Conservation (phyloP, 2,113 vertebrate genomes). For the Siphamia tubifer region DNA sequence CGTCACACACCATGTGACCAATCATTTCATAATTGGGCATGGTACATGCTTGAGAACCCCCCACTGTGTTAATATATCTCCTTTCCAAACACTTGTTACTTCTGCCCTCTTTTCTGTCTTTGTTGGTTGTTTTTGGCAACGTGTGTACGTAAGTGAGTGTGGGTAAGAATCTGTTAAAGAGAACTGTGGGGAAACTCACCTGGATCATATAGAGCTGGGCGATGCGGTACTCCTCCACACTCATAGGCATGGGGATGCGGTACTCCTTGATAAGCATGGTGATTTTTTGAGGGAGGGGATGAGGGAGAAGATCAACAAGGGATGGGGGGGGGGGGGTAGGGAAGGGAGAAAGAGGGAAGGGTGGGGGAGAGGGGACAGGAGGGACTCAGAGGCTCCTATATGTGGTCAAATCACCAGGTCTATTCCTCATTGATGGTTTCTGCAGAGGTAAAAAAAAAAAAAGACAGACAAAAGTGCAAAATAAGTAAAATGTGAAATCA, state of each 20-base stretch:
- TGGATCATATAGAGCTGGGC: conserved; percentile 99
- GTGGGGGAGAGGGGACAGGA: conserved; percentile 35
- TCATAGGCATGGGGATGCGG: conserved; percentile 95
- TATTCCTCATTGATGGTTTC: conserved; percentile 62
- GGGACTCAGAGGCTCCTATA: conserved; percentile 44
- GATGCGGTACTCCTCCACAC: conserved; percentile 96
- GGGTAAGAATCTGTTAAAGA: background rate
- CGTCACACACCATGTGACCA: conserved; percentile 41
- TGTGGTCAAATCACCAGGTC: conserved; percentile 45
- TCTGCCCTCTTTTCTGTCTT: background rate
- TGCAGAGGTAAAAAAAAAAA: conserved; percentile 18
- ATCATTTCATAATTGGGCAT: conserved; percentile 38
- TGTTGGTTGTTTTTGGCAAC: background rate
- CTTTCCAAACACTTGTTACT: background rate
- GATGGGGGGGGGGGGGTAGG: conserved; percentile 56
- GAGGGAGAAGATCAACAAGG: conserved; percentile 53
- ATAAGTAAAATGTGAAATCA: background rate
- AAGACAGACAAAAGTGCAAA: background rate
- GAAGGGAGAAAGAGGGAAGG: background rate
- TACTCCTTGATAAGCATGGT: conserved; percentile 99
- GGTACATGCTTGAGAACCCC: background rate
- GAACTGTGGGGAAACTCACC: conserved; percentile 74
- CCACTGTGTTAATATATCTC: background rate
- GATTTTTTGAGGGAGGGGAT: conserved; percentile 70
- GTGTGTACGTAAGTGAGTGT: background rate